A percentile compares a stretch with the other conserved stretches of the same genome.
These are phyloP conservation scores for Stylophora pistillata DNA, from an alignment of 64 coral and sea anemone species.

Conservation along the genomic window DNA sequence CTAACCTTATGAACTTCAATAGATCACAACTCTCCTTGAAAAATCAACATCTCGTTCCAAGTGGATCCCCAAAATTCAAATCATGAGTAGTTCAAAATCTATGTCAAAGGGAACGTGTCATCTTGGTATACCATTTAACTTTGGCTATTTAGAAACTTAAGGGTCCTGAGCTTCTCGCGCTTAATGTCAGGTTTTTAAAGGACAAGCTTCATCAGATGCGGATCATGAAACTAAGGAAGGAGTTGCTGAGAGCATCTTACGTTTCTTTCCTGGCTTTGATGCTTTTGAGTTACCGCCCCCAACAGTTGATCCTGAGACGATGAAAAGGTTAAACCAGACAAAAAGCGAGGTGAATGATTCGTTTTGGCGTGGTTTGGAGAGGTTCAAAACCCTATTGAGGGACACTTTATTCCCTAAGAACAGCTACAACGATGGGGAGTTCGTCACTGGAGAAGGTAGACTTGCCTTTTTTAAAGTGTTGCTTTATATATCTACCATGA, in stretches of 20 bases:
- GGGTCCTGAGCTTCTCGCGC: not conserved
- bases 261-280: slow-evolving; percentile 73
- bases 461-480: not conserved
- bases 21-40: too few relatives aligned
- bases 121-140: not conserved
- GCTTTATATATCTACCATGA: too few relatives aligned
- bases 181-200: slow-evolving; percentile 53
- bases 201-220: not conserved
- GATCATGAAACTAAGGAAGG: slow-evolving; percentile 6
- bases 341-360: slow-evolving; percentile 3
- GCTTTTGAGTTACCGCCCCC: slow-evolving; percentile 74
- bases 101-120: not conserved
- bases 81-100: too few relatives aligned
- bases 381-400: slow-evolving; percentile 9
- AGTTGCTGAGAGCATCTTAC: slow-evolving; percentile 71
- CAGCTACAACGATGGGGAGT: slow-evolving; percentile 27
- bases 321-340: slow-evolving; percentile 14
- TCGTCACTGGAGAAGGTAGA: slow-evolving; percentile 50
- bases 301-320: slow-evolving; percentile 6
- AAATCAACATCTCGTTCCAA: too few relatives aligned
- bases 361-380: slow-evolving; percentile 19
- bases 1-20: too few relatives aligned
- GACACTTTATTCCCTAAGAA: slow-evolving; percentile 25
- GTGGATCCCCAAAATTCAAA: too few relatives aligned
- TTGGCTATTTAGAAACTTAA: not conserved